Base-by-base conservation (phyloP, 2,113 vertebrate genomes). In the Sula dactylatra region DNA sequence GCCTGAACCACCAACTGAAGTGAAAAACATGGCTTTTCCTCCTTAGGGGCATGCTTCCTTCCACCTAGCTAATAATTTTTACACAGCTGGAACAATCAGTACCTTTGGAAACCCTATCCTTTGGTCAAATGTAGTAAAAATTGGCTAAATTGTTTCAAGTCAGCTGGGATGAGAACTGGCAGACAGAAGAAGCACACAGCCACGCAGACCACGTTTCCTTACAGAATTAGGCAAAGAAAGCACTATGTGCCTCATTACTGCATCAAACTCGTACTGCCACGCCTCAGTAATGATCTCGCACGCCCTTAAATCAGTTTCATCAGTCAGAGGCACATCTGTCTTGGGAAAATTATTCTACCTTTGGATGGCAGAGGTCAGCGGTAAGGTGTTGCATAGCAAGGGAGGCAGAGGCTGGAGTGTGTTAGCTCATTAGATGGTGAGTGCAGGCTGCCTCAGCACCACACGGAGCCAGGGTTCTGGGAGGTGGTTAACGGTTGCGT, bases 401-500 rank as follows among this genome's bases (percentile, higher is more conserved):
- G 19, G 24, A 5, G 6, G 70, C n/a, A 25, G 15, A 22, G 54
- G 31, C 42, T 24, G 14, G 14, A 0, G 3, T 1, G 5, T 4
- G 7, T 16, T 42, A 4, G 17, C 16, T 17, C 5, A 0, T 9
- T 3, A 10, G 22, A 11, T 0, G 0, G n/a, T 2, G 2, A 40
- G 16, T 1, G 7, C 7, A 0, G 5, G 42, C 49, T 34, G 54
- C 55, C 49, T 32, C 86, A 40, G 55, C 40, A 7, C 7, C 5
- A 9, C 21, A 3, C 1, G 6, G 13, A 1, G 44, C 44, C 42
- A 1, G 27, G 2, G 1, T 9, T 9, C 40, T 1, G 50, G 27
- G 17, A 5, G 8, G 12, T 16, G 9, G 27, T 1, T 1, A 49
- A 31, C 7, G 2, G 59, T 3, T 21, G 50, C 3, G 0, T 2